These are phyloP conservation scores for Bacillus rossius DNA, from an alignment of 1,140 invertebrate genomes.

Conservation along the genomic window DNA sequence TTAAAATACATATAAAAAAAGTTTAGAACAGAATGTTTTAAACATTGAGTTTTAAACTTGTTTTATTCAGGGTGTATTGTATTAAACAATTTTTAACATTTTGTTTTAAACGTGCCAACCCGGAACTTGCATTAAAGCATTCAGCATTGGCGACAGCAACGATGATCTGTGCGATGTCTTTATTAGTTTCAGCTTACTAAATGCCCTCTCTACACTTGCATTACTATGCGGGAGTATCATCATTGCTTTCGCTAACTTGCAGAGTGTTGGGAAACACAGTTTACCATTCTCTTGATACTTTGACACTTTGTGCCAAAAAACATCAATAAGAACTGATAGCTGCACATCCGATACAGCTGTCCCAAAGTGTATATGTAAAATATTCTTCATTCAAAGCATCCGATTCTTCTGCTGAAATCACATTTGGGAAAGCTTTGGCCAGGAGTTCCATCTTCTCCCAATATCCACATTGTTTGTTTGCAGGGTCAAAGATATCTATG, in stretches of 20 bases:
- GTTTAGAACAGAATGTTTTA: too few species aligned
- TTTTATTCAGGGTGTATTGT: too few species aligned
- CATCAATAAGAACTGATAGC: neutral
- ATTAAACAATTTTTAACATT: too few species aligned
- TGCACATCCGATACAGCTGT: neutral
- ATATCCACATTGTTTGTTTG: neutral
- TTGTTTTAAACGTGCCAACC: too few species aligned
- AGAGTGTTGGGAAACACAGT: neutral
- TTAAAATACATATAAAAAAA: too few species aligned
- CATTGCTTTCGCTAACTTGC: neutral
- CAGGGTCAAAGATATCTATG: neutral
- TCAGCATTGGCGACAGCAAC: neutral
- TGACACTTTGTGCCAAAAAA: neutral
- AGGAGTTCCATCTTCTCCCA: neutral
- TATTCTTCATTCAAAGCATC: neutral
- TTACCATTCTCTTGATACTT: neutral
- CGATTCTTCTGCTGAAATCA: neutral
- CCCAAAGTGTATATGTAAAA: neutral
- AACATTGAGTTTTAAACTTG: too few species aligned
- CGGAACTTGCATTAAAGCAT: too few species aligned
- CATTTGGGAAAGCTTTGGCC: neutral
- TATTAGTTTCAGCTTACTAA: neutral
- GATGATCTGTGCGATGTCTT: neutral
- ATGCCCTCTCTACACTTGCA: constrained; percentile 1
- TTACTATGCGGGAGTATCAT: neutral